These are phyloP conservation scores for Neosalanx taihuensis DNA, from an alignment of 2,797 vertebrate species.

Conservation along the genomic window DNA sequence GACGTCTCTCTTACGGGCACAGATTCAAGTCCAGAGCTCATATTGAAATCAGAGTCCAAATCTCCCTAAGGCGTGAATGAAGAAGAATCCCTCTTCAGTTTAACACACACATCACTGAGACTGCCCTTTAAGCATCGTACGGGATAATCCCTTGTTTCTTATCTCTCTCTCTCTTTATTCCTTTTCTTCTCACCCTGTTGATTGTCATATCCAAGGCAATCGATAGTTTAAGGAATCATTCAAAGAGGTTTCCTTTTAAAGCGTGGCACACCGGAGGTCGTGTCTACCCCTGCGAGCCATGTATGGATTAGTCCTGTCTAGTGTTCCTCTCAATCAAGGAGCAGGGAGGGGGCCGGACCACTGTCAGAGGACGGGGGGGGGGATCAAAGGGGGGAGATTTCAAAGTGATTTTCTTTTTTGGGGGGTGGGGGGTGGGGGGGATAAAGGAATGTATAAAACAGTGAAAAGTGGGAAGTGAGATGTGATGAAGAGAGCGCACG, in stretches of 20 bases:
- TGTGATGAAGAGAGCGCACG: neutral
- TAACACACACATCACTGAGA: conserved; percentile 29
- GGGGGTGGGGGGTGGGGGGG: conserved; percentile 14
- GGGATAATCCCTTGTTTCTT: conserved; percentile 41
- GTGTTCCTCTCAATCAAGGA: conserved; percentile 52
- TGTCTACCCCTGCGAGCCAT: conserved; percentile 37
- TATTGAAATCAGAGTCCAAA: neutral
- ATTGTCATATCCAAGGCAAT: conserved; percentile 57
- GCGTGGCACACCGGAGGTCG: conserved; percentile 49
- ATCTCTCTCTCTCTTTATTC: conserved; percentile 28
- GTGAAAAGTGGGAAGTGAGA: conserved; percentile 35
- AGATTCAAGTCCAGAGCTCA: neutral
- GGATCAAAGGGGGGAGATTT: conserved; percentile 58
- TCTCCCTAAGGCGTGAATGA: conserved; percentile 12
- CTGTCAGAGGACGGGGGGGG: conserved; percentile 34
- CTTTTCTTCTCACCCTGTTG: conserved; percentile 28
- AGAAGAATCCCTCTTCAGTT: neutral
- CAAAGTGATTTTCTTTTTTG: conserved; percentile 38
- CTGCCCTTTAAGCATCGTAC: conserved; percentile 47
- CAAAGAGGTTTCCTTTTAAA: conserved; percentile 68
- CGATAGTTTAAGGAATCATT: conserved; percentile 67
- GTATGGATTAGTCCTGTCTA: conserved; percentile 62
- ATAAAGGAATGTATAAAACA: conserved; percentile 4
- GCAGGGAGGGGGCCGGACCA: conserved; percentile 34
- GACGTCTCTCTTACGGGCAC: too few species aligned